Conservation (phyloP, 2,113 vertebrate genomes). For the Mesitornis unicolor region DNA sequence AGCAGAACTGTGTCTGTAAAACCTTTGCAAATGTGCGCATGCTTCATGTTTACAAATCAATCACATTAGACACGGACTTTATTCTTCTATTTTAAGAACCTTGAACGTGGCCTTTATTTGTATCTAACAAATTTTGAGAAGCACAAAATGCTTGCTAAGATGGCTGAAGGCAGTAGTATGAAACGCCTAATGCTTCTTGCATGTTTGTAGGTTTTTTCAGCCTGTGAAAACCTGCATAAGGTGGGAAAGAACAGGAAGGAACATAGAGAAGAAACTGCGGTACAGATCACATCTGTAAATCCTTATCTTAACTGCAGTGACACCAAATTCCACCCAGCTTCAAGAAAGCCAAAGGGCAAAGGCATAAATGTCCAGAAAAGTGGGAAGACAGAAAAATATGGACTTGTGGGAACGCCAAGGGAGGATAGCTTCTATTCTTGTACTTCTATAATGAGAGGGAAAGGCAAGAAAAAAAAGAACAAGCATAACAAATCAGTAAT, state of each 20-base stretch:
- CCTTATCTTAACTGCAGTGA: not conserved
- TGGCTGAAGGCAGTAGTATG: not conserved
- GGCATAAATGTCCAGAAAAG: not conserved
- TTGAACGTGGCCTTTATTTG: not conserved
- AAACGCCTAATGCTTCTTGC: not conserved
- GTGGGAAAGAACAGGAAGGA: not conserved
- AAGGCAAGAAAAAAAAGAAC: not conserved
- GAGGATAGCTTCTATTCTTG: not conserved
- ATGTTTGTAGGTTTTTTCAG: not conserved
- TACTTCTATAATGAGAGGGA: not conserved
- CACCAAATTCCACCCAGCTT: not conserved
- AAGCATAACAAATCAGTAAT: not conserved
- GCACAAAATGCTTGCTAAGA: not conserved
- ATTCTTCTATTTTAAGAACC: not conserved
- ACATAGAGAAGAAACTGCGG: not conserved
- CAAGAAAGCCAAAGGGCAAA: not conserved
- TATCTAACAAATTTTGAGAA: not conserved
- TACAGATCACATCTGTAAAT: not conserved
- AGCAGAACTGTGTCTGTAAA: not conserved
- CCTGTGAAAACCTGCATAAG: not conserved
- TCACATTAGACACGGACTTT: not conserved
- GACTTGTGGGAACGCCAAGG: not conserved
- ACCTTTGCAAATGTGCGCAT: not conserved
- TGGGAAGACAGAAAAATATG: not conserved
- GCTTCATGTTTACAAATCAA: not conserved